phyloP scores from a whole-genome alignment of 2,888 invertebrate genomes.

The Ctenicera cuprea region DNA sequence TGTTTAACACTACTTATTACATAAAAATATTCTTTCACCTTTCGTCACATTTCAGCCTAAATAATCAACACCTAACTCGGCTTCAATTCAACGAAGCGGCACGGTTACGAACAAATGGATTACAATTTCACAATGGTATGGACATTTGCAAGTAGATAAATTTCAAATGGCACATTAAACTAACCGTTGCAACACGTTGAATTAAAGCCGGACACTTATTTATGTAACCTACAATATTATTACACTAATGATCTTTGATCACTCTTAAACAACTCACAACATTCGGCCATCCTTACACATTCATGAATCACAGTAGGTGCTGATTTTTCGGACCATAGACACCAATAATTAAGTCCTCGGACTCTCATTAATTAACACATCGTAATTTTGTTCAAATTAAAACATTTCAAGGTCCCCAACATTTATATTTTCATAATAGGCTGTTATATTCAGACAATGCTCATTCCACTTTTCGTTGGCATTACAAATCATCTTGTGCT shows the following conservation, averaged over 20 bases:
- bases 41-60: slow-evolving; percentile 10
- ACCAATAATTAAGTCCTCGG: too few species aligned
- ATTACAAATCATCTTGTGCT: too few species aligned
- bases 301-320: too few species aligned
- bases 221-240: background rate
- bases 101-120: background rate
- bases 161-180: slow-evolving; percentile 24
- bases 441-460: too few species aligned
- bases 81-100: background rate
- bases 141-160: slow-evolving; percentile 19
- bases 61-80: background rate
- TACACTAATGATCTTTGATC: background rate
- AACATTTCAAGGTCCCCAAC: too few species aligned
- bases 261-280: background rate
- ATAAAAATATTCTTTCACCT: slow-evolving; percentile 38
- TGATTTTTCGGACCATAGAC: too few species aligned
- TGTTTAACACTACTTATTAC: slow-evolving; percentile 45
- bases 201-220: background rate
- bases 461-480: too few species aligned
- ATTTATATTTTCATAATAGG: too few species aligned
- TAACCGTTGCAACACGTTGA: background rate
- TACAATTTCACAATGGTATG: background rate
- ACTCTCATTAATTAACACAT: too few species aligned
- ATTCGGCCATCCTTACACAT: background rate
- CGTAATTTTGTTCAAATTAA: too few species aligned